Evolutionary conservation across 2,113 vertebrate species (phyloP), one percentile per base, ranked within the genome.

Genomic region (Canis aureus): DNA sequence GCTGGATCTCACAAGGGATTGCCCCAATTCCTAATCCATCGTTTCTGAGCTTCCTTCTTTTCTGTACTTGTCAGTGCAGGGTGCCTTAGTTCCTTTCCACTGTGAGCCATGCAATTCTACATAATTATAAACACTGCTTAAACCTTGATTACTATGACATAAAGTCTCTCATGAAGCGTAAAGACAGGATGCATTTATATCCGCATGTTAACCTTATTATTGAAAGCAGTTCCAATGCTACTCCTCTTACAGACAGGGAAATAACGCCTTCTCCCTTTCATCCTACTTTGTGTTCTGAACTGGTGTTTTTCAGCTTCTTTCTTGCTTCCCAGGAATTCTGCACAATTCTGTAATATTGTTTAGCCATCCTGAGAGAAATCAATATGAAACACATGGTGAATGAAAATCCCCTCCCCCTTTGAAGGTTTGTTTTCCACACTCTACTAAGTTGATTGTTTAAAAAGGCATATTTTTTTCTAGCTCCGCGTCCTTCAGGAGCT

Each of bases 61-160:
- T 91, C 60, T 51, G 10, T 76, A 25, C 43, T 78, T 95, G 82
- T 57, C 15, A 8, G 27, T 35, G 29, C 64, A 69, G 83, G 69
- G 10, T 71, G 60, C 13, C 73, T 86, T 84, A 67, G 73, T 62
- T 95, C 32, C 64, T 81, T 76, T 49, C 80, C 57, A 38, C 49
- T 93, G 35, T 27, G 57, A 95, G 79, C 25, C 85, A 81, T 92
- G 43, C 53, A 97, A 96, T 98, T 98, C 96, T 89, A 82, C 76
- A 23, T 96, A 89, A 98, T 98, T 98, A 96, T 81, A 53, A 97
- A 92, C 60, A 96, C 53, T 2, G 43, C 94, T 83, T 93, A 83
- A 76, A 89, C 60, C 11, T 97, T 73, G 86, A 32, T 97, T 97
- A 97, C 55, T 11, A 5, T 96, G 94, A 83, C 73, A 66, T 20